Percentiles rank a stretch among this genome's conserved stretches.
Evolutionary conservation across 2,113 vertebrate species (phyloP).

Genomic region (Charadrius vociferus): DNA sequence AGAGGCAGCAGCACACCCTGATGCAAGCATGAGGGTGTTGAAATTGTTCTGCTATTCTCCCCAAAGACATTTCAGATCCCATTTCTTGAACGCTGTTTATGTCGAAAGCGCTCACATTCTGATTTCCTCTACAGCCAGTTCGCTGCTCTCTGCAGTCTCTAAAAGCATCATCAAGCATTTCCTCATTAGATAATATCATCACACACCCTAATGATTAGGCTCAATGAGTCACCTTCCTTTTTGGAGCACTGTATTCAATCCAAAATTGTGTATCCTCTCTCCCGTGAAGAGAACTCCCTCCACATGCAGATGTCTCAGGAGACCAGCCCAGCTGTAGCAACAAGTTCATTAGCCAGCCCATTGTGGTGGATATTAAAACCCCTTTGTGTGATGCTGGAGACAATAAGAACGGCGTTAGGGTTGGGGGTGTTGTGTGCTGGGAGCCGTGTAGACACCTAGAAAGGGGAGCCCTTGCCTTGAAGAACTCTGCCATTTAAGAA

Average conservation of each 20-base stretch:
- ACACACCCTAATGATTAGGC: conserved; percentile 64
- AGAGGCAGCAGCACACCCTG: conserved; percentile 45
- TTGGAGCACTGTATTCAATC: conserved; percentile 41
- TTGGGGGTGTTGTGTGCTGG: background rate
- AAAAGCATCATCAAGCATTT: conserved; percentile 64
- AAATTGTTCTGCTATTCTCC: conserved; percentile 42
- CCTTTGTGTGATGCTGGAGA: background rate
- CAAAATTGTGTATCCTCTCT: conserved; percentile 56
- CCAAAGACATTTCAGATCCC: conserved; percentile 43
- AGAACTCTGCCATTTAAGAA: background rate
- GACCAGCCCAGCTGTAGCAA: conserved; percentile 41
- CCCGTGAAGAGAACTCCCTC: conserved; percentile 12
- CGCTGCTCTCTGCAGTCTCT: conserved; percentile 48
- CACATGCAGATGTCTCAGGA: background rate
- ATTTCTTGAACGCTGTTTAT: conserved; percentile 59
- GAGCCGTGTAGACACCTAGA: background rate
- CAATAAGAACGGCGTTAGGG: background rate
- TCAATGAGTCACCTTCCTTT: conserved; percentile 65
- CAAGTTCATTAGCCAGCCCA: conserved; percentile 10
- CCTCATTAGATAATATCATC: conserved; percentile 72
- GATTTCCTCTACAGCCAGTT: conserved; percentile 50
- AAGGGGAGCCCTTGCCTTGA: background rate
- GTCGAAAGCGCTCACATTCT: conserved; percentile 38
- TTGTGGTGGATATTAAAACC: background rate
- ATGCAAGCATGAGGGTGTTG: conserved; percentile 44